Conservation (phyloP, 1,140 invertebrate genomes). For the Trigoniulus corallinus region DNA sequence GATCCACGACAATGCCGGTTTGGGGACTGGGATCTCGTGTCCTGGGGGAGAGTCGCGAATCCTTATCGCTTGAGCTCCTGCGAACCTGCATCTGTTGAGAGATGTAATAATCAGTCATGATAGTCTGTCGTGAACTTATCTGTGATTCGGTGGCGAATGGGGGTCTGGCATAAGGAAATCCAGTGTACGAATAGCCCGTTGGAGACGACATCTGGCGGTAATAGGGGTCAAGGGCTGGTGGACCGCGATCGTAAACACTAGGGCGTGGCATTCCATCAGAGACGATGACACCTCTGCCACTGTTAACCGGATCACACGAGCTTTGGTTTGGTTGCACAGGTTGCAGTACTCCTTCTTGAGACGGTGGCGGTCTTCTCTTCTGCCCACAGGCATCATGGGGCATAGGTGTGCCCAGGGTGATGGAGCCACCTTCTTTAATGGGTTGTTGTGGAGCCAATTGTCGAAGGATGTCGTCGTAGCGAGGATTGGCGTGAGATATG, state of each 20-base stretch:
- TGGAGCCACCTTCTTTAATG: slow-evolving; percentile 78
- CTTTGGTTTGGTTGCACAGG: slow-evolving; percentile 10
- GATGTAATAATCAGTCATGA: slow-evolving; percentile 71
- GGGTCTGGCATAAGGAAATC: slow-evolving; percentile 23
- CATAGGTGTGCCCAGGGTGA: slow-evolving; percentile 78
- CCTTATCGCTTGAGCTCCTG: slow-evolving; percentile 16
- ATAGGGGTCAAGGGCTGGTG: background rate
- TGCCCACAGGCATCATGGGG: slow-evolving; percentile 22
- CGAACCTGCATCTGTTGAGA: slow-evolving; percentile 71
- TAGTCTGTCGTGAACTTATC: slow-evolving; percentile 54
- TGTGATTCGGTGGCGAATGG: slow-evolving; percentile 24
- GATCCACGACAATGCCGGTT: slow-evolving; percentile 16
- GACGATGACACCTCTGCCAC: slow-evolving; percentile 11
- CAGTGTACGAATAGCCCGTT: slow-evolving; percentile 19
- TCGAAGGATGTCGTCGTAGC: slow-evolving; percentile 41
- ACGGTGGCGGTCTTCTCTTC: too few species aligned
- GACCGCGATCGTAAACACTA: too few species aligned
- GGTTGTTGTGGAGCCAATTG: slow-evolving; percentile 45
- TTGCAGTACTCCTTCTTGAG: slow-evolving; percentile 1
- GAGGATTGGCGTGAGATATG: slow-evolving; percentile 19
- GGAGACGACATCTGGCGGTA: slow-evolving; percentile 19
- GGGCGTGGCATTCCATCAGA: too few species aligned
- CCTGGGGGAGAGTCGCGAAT: slow-evolving; percentile 11
- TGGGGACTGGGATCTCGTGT: slow-evolving; percentile 9
- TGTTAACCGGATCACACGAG: slow-evolving; percentile 14